phyloP scores from a whole-genome alignment of 92 coral and sea anemone genomes.

The Parazoanthus swiftii region DNA sequence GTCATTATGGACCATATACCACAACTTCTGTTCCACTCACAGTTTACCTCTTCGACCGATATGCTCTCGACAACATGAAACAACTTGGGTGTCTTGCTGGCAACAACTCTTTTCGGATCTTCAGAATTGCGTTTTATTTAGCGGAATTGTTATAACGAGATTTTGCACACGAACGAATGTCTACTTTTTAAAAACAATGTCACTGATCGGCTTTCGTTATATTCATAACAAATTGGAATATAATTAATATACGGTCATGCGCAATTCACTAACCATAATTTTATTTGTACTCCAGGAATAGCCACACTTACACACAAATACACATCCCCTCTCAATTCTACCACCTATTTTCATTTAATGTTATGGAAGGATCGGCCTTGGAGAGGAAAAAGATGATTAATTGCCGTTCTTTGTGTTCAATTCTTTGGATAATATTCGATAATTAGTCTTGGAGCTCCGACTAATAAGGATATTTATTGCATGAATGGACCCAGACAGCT shows the following conservation, averaged over 20 bases:
- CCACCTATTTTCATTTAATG: no score
- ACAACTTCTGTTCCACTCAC: not conserved
- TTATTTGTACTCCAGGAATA: not conserved
- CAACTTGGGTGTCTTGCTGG: not conserved
- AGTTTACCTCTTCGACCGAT: not conserved
- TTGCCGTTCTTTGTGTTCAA: not conserved
- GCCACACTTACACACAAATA: not conserved
- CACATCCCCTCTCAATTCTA: not conserved
- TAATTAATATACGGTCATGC: constrained; percentile 12
- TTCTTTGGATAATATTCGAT: not conserved
- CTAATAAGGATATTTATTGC: no score
- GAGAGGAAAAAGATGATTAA: not conserved
- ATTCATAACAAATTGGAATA: constrained; percentile 8
- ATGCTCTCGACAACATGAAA: not conserved
- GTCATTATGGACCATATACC: not conserved
- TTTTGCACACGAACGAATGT: not conserved
- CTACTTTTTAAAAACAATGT: not conserved
- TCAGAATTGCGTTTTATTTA: not conserved
- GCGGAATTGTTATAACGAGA: not conserved
- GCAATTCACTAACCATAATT: not conserved
- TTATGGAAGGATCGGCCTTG: not conserved
- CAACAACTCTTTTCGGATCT: not conserved
- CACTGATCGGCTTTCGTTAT: not conserved
- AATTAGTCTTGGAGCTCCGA: not conserved
- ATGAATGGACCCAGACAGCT: no score